Evolutionary conservation across 2,797 vertebrate genomes (phyloP).

Genomic region (Euphonia xanthogaster): DNA sequence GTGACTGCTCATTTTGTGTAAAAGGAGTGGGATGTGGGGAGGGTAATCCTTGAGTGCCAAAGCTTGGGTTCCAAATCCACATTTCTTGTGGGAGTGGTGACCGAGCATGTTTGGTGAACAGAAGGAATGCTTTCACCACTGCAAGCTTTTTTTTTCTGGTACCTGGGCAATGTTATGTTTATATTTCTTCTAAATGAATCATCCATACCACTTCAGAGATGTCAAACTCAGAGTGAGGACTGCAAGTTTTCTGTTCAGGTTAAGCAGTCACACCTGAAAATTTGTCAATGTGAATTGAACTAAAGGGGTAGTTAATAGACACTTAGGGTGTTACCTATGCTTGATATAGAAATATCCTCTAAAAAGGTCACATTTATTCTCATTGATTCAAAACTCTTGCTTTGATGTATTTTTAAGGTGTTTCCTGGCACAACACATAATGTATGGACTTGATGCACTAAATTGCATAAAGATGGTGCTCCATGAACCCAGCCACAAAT

Average conservation of each 20-base stretch:
- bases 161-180: background rate
- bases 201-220: background rate
- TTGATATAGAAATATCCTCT: background rate
- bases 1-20: background rate
- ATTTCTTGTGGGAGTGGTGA: background rate
- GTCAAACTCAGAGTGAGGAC: rapidly evolving
- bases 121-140: background rate
- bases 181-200: background rate
- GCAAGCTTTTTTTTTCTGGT: background rate
- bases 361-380: background rate
- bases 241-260: background rate
- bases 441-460: background rate
- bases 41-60: rapidly evolving
- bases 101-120: background rate
- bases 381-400: background rate
- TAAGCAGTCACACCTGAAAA: background rate
- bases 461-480: background rate
- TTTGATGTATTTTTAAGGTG: background rate
- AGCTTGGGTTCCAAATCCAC: background rate
- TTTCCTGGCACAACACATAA: rapidly evolving
- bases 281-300: background rate
- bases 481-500: background rate
- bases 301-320: background rate
- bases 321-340: rapidly evolving
- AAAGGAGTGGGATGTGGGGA: background rate